Evolutionary conservation across 1,140 invertebrate species (phyloP), one percentile per base, ranked within the genome.

Genomic region (Dolichoris vasculosae): DNA sequence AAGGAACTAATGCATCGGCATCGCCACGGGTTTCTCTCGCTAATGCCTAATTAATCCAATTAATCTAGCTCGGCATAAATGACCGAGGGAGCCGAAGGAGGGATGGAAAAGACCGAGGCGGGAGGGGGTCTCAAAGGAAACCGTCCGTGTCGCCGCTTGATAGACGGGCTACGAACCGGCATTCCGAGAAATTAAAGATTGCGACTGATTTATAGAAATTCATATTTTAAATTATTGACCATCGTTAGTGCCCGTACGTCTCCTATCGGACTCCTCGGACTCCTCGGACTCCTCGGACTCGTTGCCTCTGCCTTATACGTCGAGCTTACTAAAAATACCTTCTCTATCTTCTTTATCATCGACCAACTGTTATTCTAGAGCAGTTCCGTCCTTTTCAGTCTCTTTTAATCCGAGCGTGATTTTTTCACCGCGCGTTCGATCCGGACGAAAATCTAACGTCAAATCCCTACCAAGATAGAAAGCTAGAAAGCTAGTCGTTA

Each of bases 41-140:
- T 92, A 92, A 93, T 93, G 90, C 90, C 92, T 93, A 93, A 93
- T 93, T 93, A 93, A 93, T 93, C 93, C 90, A 93, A 92, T 93
- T 93, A 93, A 93, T 93, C 92, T 93, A 92, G 90, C 89, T 90
- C 86, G 89, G 90, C 91, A 93, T 90, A 93, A 93, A 93, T 93
- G 92, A 93, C 91, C 92, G 90, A 90, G 87, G 40, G 90, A 88
- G 30, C 69, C 55, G 84, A 83, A 86, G 6, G 51, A 4, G 32
- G n/a, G 48, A 77, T 71, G 26, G 67, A 73, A 80, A 78, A 73
- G 73, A 80, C 64, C 23, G 80, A 40, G 17, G 71, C 0, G 40
- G 30, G 48, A 32, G 86, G 85, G 86, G 86, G 86, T 80, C 88
- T 90, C 87, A 89, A 90, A 89, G 90, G 88, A 87, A 85, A 83